Base-by-base conservation (phyloP, 2,888 invertebrate genomes). In the Chrysomela aeneicollis region DNA sequence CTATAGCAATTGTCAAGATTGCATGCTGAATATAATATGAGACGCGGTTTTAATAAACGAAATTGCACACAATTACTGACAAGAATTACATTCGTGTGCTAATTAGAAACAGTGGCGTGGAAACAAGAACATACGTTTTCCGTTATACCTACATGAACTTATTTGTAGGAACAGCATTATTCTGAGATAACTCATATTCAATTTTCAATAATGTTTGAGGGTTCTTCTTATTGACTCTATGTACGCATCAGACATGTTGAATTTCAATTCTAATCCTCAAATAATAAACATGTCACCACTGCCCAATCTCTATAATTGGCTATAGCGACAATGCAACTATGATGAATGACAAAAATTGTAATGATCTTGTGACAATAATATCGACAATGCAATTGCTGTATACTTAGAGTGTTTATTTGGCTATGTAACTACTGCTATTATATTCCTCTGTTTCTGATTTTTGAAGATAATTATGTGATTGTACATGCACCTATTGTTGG, bases 51-150 rank as follows among this genome's bases (percentile, higher is more conserved):
- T 68, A 70, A 70, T 71, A 61, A 64, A 61, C 53, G 66, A 71
- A 71, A 73, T 70, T 69, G 74, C 72, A 71, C 69, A 72, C 70
- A 74, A 74, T 74, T 71, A 74, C 67, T 64, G 70, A 63, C 59
- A 68, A 67, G 60, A 62, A 70, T 61, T 68, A 68, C 71, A 62
- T 60, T 46, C 51, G 47, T 59, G 59, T 46, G 64, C 32, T 69
- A 72, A 71, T 72, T 72, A 72, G 63, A 50, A 47, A 42, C 42
- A 42, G 42, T 15, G 15, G 42, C 42, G 42, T 42, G n/a, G 35
- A 35, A 35, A 35, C 12, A 2, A 35, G 35, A 35, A 5, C 4
- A n/a, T n/a, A 26, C 26, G 4, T 3, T 26, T 26, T 26, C 26
- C 26, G 26, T 26, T 26, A 5, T 26, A 5, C 26, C 26, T 5